Evolutionary conservation across 2,797 vertebrate species (phyloP).

Genomic region (Orestias chungarensis): DNA sequence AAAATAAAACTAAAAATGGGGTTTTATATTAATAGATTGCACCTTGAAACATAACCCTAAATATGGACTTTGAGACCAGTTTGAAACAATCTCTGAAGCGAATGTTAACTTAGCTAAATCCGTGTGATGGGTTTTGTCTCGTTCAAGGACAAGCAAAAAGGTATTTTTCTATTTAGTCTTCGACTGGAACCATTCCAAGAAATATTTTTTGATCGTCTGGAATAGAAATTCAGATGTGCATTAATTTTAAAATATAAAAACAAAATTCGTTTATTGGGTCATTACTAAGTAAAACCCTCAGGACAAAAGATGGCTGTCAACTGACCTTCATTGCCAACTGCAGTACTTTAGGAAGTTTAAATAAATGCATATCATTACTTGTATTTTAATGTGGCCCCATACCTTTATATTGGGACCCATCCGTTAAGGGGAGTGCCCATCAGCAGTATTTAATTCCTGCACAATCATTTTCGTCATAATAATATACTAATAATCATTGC

Average conservation of each 20-base stretch:
- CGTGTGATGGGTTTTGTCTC: slow-evolving; percentile 47
- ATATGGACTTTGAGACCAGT: slow-evolving; percentile 60
- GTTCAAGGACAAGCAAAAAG: slow-evolving; percentile 39
- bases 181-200: slow-evolving; percentile 7
- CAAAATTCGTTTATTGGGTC: background rate
- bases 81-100: slow-evolving; percentile 54
- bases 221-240: background rate
- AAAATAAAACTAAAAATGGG: slow-evolving; percentile 45
- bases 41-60: slow-evolving; percentile 60
- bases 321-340: too few species aligned
- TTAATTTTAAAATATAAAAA: background rate
- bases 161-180: slow-evolving; percentile 16
- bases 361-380: too few species aligned
- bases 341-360: too few species aligned
- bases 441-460: background rate
- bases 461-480: background rate
- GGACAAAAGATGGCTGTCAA: too few species aligned
- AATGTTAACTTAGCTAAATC: slow-evolving; percentile 53
- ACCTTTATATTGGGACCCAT: too few species aligned
- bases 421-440: background rate
- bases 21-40: slow-evolving; percentile 64
- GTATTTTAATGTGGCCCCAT: too few species aligned
- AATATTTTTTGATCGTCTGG: slow-evolving; percentile 1
- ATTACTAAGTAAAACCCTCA: background rate
- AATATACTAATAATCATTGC: too few species aligned